Evolutionary conservation across 2,888 invertebrate genomes (phyloP), one percentile per base, ranked within the genome.

Genomic region (Macrostomum cliftonense): DNA sequence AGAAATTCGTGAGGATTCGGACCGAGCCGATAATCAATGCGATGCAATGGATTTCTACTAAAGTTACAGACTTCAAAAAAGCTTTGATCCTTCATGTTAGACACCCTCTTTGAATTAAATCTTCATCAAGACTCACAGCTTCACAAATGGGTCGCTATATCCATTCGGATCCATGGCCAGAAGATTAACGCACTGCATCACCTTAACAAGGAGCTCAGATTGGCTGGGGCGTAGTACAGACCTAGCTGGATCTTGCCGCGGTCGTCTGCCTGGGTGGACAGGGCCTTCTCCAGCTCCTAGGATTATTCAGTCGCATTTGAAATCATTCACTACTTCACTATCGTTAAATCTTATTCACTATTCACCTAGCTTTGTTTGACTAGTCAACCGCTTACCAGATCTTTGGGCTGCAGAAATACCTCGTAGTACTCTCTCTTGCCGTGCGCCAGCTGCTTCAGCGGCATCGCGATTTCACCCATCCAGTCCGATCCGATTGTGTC

Each of bases 111-210:
- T 28, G 4, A 28, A 7, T 28, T 28, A 28, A 9, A 28, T 28
- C 9, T 28, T 28, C 5, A 7, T 28, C 28, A 28, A 28, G 43
- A 61, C 81, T 77, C 73, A 88, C 83, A 91, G 71, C 77, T 88
- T 89, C 48, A 89, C 87, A 72, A 87, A 91, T 1, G 91, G 89
- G 75, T 91, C 91, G 0, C 88, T 87, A 66, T 82, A 86, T 56
- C 89, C 89, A 64, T 87, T 87, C 69, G 80, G 81, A 65, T 91
- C 89, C 78, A 83, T 84, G 13, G 89, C 79, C 17, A 86, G 77
- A 13, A 91, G 73, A 60, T 85, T 84, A 19, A 80, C 79, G 61
- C 85, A 89, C 56, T 81, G 77, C 53, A 85, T 78, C 4, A 91
- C 76, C 1, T 80, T 81, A 1, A 89, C 87, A 37, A 82, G 75